Conservation (phyloP, 1,140 invertebrate species). For the Paraescarpia echinospica region DNA sequence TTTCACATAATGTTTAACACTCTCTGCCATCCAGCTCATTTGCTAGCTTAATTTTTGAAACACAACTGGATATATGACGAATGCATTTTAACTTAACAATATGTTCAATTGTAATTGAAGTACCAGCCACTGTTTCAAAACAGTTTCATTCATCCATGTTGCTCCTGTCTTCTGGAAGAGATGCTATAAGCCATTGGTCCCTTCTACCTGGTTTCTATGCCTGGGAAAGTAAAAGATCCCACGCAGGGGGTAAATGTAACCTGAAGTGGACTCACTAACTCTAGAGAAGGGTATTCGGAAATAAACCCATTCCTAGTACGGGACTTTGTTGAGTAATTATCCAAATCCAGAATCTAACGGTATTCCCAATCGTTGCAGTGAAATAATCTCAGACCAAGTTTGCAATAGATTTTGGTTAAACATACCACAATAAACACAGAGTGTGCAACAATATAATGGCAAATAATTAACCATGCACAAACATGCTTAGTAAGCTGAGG, state of each 20-base stretch:
- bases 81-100: too few relatives aligned
- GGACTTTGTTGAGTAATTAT: background rate
- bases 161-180: too few relatives aligned
- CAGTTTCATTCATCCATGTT: too few relatives aligned
- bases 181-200: too few relatives aligned
- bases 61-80: background rate
- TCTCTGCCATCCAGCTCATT: background rate
- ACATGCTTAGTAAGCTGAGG: background rate
- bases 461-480: background rate
- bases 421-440: background rate
- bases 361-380: background rate
- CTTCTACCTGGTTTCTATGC: too few relatives aligned
- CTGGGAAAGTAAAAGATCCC: too few relatives aligned
- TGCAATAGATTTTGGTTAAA: background rate
- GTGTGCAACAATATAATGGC: background rate
- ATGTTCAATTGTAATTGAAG: too few relatives aligned
- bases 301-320: background rate
- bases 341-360: background rate
- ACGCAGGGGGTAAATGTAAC: background rate
- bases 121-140: too few relatives aligned
- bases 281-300: too few relatives aligned
- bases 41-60: too few relatives aligned
- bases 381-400: background rate
- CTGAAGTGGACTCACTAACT: background rate
- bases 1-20: background rate